phyloP scores from a whole-genome alignment of 1,140 invertebrate species.

The Dermatophagoides farinae region DNA sequence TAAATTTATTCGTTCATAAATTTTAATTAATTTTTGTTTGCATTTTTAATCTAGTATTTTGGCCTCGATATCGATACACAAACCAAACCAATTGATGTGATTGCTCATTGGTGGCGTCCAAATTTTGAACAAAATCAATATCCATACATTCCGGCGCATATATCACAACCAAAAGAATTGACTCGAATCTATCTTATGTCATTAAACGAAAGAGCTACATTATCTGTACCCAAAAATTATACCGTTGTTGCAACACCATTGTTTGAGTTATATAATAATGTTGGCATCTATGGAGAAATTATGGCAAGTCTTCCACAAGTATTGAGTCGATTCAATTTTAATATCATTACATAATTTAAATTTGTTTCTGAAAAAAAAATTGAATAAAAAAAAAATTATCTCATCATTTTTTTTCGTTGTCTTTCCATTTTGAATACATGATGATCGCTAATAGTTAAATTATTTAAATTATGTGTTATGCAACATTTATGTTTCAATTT shows the following conservation, averaged over 20 bases:
- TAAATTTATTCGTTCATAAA: too few relatives aligned
- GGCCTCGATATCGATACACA: conserved; percentile 89
- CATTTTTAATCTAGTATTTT: conserved; percentile 43
- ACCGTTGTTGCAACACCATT: conserved; percentile 97
- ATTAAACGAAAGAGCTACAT: conserved; percentile 87
- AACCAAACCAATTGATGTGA: conserved; percentile 88
- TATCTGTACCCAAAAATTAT: conserved; percentile 98
- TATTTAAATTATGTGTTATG: too few relatives aligned
- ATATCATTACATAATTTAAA: background rate
- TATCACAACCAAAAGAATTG: conserved; percentile 98
- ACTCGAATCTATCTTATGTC: conserved; percentile 90
- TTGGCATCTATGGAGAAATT: conserved; percentile 94
- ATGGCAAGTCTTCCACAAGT: conserved; percentile 93
- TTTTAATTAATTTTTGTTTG: background rate
- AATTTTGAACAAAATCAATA: conserved; percentile 98
- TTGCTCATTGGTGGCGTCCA: conserved; percentile 98
- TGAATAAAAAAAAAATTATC: background rate
- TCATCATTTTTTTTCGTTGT: too few relatives aligned
- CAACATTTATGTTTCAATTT: too few relatives aligned
- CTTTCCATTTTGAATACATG: too few relatives aligned
- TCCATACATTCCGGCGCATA: conserved; percentile 95
- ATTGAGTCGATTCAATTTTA: conserved; percentile 38
- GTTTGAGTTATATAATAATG: conserved; percentile 98
- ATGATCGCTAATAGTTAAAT: too few relatives aligned
- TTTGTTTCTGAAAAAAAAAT: background rate